Evolutionary conservation across 2,113 vertebrate genomes (phyloP), one percentile per base, ranked within the genome.

Genomic region (Calypte anna): DNA sequence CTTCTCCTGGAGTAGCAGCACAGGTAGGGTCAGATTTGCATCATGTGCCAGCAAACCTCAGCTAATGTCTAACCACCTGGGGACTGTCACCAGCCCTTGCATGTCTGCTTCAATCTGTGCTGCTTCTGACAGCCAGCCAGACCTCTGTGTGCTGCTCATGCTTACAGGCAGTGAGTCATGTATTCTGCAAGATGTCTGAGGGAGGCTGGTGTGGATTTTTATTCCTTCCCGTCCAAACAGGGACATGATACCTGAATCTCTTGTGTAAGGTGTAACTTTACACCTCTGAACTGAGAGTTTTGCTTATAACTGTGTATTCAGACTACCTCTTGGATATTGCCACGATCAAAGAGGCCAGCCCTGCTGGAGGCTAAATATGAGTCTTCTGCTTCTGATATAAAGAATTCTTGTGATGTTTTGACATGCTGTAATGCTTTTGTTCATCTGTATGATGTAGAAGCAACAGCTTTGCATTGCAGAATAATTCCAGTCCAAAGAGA

Each of bases 301-400:
- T 92, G 74, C 74, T 95, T 92, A 53, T 74, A 81, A 46, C 20
- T 82, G 51, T 85, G 17, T 79, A 24, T 79, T 92, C 68, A 24
- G 68, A 83, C 76, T 93, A 1, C 14, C 43, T 81, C 48, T 90
- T 78, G 69, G 38, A 88, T 96, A 64, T 95, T 88, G 19, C 61
- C 16, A 27, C 48, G 86, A 96, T 96, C 80, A 96, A 89, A 89
- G 88, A 92, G 91, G 83, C 68, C 33, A 90, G 73, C 91, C 44
- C 68, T 88, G 92, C 91, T 95, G 92, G 88, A 93, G 88, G 95
- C 95, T 96, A 96, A 96, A 92, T 88, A 54, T 48, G 83, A 96
- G 73, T 77, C 66, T 91, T 94, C 74, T 92, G 54, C 69, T 95
- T 66, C 63, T 88, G 72, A 63, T 91, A 58, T 4, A 70, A 44